phyloP scores from a whole-genome alignment of 2,113 vertebrate genomes.

The Cyrtonyx montezumae region DNA sequence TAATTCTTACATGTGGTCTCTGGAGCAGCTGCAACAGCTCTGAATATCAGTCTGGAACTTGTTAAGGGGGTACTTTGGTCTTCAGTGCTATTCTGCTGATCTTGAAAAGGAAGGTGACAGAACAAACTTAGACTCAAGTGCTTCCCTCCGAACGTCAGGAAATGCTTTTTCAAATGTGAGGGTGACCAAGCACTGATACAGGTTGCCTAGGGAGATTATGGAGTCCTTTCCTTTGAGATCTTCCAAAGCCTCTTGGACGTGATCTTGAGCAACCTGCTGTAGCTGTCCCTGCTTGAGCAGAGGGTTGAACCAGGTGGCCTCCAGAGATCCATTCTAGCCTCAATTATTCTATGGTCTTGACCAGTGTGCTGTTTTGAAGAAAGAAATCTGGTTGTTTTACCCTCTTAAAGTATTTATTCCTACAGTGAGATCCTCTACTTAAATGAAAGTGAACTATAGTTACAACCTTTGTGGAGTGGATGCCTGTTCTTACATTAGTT shows the following conservation, averaged over 20 bases:
- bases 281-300: background rate
- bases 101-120: background rate
- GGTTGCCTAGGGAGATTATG: background rate
- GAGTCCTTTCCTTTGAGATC: rapidly evolving
- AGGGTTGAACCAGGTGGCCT: background rate
- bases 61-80: background rate
- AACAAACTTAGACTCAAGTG: background rate
- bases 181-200: rapidly evolving
- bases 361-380: background rate
- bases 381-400: background rate
- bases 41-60: background rate
- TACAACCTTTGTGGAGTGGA: background rate
- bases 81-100: background rate
- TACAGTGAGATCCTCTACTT: background rate
- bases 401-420: background rate
- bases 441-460: background rate
- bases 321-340: background rate
- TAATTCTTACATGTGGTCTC: background rate
- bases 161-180: background rate
- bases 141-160: background rate
- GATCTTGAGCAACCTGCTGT: background rate
- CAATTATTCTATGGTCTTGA: background rate
- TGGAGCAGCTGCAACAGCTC: background rate
- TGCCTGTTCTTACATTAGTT: background rate
- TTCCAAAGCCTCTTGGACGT: background rate